These are phyloP conservation scores for Malurus melanocephalus DNA, from an alignment of 2,113 vertebrate species.

Conservation along the genomic window DNA sequence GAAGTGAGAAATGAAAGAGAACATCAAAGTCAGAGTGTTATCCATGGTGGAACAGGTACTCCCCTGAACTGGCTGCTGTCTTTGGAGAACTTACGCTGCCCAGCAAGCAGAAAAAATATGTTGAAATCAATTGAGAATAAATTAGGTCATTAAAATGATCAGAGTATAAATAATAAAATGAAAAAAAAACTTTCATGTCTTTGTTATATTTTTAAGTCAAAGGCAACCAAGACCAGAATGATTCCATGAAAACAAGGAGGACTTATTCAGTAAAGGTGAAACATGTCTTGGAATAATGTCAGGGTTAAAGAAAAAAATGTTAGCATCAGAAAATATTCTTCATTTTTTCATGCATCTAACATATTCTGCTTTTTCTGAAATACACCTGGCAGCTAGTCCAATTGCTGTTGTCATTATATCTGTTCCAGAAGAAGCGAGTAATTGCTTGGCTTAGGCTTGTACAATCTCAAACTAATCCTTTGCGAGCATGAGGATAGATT, in stretches of 20 bases:
- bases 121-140: constrained; percentile 35
- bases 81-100: background rate
- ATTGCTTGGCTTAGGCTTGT: constrained; percentile 44
- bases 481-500: constrained; percentile 51
- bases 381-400: constrained; percentile 18
- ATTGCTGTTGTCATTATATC: background rate
- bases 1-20: background rate
- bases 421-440: constrained; percentile 50
- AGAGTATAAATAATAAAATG: background rate
- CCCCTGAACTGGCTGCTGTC: background rate
- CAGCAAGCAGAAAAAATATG: constrained; percentile 1
- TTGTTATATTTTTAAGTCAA: background rate
- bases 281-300: background rate
- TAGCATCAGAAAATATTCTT: background rate
- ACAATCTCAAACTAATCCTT: constrained; percentile 50
- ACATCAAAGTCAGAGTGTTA: background rate
- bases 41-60: background rate
- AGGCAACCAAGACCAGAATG: background rate
- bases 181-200: background rate
- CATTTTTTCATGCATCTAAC: constrained; percentile 31
- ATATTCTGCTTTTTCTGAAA: constrained; percentile 41
- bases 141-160: constrained; percentile 26
- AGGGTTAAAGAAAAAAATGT: constrained; percentile 27
- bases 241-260: background rate
- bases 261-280: background rate